Conservation (phyloP, 2,797 vertebrate genomes). For the Anabacerthia variegaticeps region DNA sequence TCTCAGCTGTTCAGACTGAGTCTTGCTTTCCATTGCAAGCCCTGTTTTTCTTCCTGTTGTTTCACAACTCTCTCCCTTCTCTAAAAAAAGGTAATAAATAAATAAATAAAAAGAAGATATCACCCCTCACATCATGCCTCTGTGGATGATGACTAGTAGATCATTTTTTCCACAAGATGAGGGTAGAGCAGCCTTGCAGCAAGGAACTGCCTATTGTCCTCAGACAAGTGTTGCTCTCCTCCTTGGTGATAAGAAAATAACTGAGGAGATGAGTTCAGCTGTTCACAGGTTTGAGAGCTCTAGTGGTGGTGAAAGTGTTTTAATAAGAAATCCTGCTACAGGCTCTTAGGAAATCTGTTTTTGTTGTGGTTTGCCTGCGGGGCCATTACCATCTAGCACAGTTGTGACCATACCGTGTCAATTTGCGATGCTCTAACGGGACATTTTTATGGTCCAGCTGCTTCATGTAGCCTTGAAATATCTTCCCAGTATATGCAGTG, state of each 20-base stretch:
- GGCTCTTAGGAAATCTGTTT: background rate
- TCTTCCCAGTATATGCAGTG: background rate
- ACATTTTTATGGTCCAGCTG: fast-evolving
- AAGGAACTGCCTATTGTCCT: conserved; percentile 19
- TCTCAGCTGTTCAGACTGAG: conserved; percentile 46
- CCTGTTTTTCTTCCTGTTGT: conserved; percentile 50
- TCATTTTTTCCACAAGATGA: conserved; percentile 18
- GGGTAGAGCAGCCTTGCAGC: background rate
- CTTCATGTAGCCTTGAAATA: background rate
- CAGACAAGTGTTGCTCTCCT: background rate
- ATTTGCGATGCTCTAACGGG: fast-evolving
- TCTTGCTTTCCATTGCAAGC: conserved; percentile 51
- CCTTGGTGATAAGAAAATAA: conserved; percentile 5
- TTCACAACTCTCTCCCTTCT: conserved; percentile 12
- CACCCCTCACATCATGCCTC: background rate
- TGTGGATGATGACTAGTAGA: background rate
- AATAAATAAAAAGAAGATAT: background rate
- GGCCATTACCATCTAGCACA: background rate
- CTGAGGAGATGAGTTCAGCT: background rate
- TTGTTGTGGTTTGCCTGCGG: background rate
- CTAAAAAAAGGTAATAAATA: background rate
- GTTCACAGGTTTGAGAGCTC: background rate
- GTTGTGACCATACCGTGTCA: background rate
- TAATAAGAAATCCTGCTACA: background rate
- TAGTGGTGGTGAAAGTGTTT: background rate